phyloP scores from a whole-genome alignment of 2,888 invertebrate genomes.

The Frankliniella intonsa region DNA sequence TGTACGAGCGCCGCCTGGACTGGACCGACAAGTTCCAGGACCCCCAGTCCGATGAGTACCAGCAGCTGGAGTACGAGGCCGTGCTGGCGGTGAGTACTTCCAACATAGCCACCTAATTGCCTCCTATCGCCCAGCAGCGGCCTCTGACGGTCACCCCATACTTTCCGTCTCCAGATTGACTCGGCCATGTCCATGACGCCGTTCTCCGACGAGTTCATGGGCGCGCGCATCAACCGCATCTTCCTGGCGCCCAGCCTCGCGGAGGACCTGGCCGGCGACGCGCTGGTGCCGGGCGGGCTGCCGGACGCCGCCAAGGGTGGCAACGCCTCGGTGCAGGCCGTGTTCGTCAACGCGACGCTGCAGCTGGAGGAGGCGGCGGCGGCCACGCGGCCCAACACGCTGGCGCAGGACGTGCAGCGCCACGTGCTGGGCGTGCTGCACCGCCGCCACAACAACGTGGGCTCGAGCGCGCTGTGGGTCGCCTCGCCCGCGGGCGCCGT shows the following conservation, averaged over 20 bases:
- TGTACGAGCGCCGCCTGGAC: slow-evolving; percentile 65
- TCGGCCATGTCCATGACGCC: slow-evolving; percentile 91
- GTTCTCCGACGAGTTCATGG: slow-evolving; percentile 80
- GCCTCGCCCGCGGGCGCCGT: slow-evolving; percentile 76
- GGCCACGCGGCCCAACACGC: slow-evolving; percentile 41
- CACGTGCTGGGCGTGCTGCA: slow-evolving; percentile 79
- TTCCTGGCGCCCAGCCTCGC: slow-evolving; percentile 61
- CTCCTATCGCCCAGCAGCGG: neutral
- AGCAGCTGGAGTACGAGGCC: slow-evolving; percentile 78
- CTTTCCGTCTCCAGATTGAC: slow-evolving; percentile 61
- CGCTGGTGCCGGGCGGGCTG: slow-evolving; percentile 53
- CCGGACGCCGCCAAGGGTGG: neutral
- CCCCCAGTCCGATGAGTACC: slow-evolving; percentile 72
- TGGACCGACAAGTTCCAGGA: slow-evolving; percentile 74
- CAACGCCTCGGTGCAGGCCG: slow-evolving; percentile 43
- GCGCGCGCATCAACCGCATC: slow-evolving; percentile 72
- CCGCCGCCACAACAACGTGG: slow-evolving; percentile 79
- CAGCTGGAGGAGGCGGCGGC: slow-evolving; percentile 72
- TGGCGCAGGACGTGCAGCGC: slow-evolving; percentile 73
- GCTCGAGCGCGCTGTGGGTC: slow-evolving; percentile 79
- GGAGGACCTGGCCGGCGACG: slow-evolving; percentile 57
- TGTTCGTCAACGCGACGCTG: slow-evolving; percentile 80
- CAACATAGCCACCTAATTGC: too few relatives aligned
- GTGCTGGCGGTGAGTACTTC: slow-evolving; percentile 79
- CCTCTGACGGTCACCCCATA: neutral